Conservation (phyloP, 2,113 vertebrate genomes). For the Pelodiscus sinensis region DNA sequence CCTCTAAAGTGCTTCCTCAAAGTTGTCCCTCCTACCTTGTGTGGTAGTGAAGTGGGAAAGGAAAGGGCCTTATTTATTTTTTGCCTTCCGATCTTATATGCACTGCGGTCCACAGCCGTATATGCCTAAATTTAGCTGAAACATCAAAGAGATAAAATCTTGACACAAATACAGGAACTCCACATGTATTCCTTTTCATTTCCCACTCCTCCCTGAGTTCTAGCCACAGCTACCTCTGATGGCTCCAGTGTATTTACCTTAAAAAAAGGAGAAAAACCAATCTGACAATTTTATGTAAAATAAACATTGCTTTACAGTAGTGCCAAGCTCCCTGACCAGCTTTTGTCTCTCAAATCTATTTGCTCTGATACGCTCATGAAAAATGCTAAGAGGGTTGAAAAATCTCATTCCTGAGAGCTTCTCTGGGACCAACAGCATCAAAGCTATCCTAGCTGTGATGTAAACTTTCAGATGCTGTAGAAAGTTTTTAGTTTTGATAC, state of each 20-base stretch:
- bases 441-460: not conserved
- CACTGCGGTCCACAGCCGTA: not conserved
- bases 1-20: not conserved
- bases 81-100: not conserved
- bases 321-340: not conserved
- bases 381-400: not conserved
- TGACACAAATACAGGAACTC: not conserved
- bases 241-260: not conserved
- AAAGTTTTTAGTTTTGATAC: not conserved
- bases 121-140: not conserved
- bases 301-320: not conserved
- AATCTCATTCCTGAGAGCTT: not conserved
- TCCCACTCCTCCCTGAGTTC: not conserved
- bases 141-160: not conserved
- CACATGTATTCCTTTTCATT: not conserved
- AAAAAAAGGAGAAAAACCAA: not conserved
- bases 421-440: not conserved
- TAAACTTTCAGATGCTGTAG: not conserved
- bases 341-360: not conserved
- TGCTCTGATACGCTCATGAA: not conserved
- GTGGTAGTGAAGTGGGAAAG: not conserved
- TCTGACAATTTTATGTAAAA: not conserved
- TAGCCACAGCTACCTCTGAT: not conserved
- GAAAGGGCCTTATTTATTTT: accelerated
- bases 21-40: not conserved